Base-by-base conservation (phyloP, 2,888 invertebrate genomes). In the Hofmannophila pseudospretella region DNA sequence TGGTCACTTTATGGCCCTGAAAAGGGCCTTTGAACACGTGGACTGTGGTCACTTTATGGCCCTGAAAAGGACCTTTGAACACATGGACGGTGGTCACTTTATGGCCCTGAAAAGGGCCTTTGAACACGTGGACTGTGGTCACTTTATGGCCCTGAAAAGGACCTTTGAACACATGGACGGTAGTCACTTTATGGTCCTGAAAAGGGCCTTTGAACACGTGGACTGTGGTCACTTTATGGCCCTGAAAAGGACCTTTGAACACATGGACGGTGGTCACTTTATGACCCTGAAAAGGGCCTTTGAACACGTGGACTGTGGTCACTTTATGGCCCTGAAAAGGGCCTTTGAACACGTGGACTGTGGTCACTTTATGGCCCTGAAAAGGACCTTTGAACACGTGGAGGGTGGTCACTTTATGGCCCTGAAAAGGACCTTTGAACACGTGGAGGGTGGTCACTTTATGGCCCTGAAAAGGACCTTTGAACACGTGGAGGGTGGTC, bases 41-140 rank as follows among this genome's bases (percentile, higher is more conserved):
- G 19, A 36, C 7, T 7, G 8, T 35, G 25, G 31, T 41, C 22
- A 41, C 38, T 25, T 12, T 10, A 4, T 25, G 19, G 36, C 34
- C 29, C 35, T 44, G 32, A 39, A 4, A 34, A 39, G 34, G 19
- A 7, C 29, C 13, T 28, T 12, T n/a, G 23, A n/a, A 16, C 5
- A 16, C 5, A 16, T 16, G 16, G 26, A 28, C 4, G 5, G 5
- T 22, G 23, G 30, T 36, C 10, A 36, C 32, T n/a, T n/a, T 23
- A 23, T 42, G 19, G 39, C 30, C 23, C 38, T 38, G 38, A 42
- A 19, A 41, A 41, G 38, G 33, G 33, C 34, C 29, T 9, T 34
- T 23, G 23, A 1, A 23, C n/a, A 23, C 20, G 20, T n/a, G 2
- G 23, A n/a, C 23, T n/a, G 8, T 23, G n/a, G 23, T 23, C 5